Percentiles rank a stretch among this genome's conserved stretches.
Evolutionary conservation across 37 sponge, comb jelly and placozoan species (phyloP).

Genomic region (Theonella swinhoei): DNA sequence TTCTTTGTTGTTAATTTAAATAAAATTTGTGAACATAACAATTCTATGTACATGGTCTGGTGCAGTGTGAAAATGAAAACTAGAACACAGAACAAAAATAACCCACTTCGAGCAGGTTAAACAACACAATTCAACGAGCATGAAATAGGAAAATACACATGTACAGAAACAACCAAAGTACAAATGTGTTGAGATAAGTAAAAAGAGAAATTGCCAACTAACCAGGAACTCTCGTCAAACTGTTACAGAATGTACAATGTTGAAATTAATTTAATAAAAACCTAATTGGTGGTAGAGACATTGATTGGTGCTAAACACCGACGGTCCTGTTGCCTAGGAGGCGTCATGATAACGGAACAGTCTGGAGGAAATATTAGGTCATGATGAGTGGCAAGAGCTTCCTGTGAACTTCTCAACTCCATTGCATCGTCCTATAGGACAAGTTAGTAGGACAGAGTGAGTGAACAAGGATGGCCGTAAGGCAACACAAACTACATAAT

Average conservation of each 20-base stretch:
- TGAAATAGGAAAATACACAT: too few species aligned
- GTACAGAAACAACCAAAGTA: not conserved
- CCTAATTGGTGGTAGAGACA: constrained; percentile 10
- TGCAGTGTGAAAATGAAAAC: not conserved
- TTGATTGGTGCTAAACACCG: constrained; percentile 56
- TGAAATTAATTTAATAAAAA: not conserved
- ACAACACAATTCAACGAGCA: too few species aligned
- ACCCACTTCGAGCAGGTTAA: not conserved
- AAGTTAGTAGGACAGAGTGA: not conserved
- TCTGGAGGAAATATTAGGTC: constrained; percentile 23
- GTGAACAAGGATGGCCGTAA: too few species aligned
- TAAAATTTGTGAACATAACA: too few species aligned
- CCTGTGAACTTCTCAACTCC: constrained; percentile 23
- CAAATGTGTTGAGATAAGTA: not conserved
- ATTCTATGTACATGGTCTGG: not conserved
- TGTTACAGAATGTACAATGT: constrained; percentile 2
- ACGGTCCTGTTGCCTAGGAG: constrained; percentile 60
- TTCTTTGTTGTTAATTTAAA: too few species aligned
- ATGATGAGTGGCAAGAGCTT: not conserved
- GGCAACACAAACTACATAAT: too few species aligned
- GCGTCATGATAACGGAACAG: constrained; percentile 62
- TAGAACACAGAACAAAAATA: not conserved
- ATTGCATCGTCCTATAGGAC: constrained; percentile 31
- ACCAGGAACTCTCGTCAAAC: not conserved
- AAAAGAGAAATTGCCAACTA: not conserved